Conservation (phyloP, 1,140 invertebrate species). For the Temnothorax longispinosus region DNA sequence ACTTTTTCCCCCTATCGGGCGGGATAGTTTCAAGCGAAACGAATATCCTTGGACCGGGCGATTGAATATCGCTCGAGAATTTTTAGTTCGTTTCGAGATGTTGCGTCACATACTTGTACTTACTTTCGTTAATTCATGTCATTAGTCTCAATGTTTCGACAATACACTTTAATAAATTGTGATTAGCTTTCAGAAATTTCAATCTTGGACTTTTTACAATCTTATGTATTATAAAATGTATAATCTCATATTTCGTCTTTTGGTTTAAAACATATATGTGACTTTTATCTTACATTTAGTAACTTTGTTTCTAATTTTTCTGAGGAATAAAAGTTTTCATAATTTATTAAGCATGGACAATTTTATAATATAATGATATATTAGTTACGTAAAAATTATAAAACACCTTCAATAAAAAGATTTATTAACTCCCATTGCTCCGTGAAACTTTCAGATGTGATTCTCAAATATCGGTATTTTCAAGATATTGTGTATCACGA, state of each 20-base stretch:
- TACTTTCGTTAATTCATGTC: background rate
- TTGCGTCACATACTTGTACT: background rate
- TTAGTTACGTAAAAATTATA: background rate
- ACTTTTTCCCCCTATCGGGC: slow-evolving; percentile 47
- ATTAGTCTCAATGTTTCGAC: background rate
- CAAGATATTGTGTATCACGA: background rate
- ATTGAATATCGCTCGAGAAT: slow-evolving; percentile 20
- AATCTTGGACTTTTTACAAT: background rate
- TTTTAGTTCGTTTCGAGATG: background rate
- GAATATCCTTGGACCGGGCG: slow-evolving; percentile 8
- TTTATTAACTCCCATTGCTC: background rate
- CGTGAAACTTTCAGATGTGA: background rate
- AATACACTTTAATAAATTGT: background rate
- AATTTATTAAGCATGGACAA: background rate
- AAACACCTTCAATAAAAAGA: background rate
- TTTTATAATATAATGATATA: background rate
- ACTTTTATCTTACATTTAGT: background rate
- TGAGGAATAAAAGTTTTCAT: background rate
- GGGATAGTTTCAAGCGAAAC: background rate
- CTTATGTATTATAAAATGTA: background rate
- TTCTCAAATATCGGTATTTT: background rate
- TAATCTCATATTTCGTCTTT: background rate
- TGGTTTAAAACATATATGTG: background rate
- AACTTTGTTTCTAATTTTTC: background rate
- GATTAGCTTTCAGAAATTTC: background rate